Base-by-base conservation (phyloP, 2,888 invertebrate species). In the Rhyacophila evoluta region DNA sequence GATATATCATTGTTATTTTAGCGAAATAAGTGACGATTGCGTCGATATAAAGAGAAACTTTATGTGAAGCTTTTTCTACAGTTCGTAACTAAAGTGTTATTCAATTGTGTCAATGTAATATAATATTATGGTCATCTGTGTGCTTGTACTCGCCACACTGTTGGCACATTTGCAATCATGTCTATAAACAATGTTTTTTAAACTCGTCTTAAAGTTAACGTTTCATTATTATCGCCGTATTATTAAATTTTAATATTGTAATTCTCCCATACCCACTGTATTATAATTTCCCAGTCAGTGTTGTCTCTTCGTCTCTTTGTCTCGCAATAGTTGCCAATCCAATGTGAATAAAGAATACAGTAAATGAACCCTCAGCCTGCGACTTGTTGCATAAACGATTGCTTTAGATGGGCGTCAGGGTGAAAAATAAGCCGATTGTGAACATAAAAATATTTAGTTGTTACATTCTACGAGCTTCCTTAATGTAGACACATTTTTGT, bases 321-420 rank as follows among this genome's bases (percentile, higher is more conserved):
- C 41, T 41, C 41, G 41, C 41, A 6, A 15, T 5, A 15, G 6
- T 6, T 15, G 41, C 15, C 6, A 15, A 15, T 41, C 12, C 38
- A 12, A 4, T 39, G 12, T 2, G 39, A 39, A 39, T 39, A 39
- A 39, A 39, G 15, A n/a, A 10, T 6, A 15, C 39, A 55, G 19
- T 19, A 55, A 55, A 55, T 4, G 29, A 33, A 33, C 29, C 29
- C 29, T 33, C 29, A 33, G 15, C 55, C 55, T 55, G 19, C 55
- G 19, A 55, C 55, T 55, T 29, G 8, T 74, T 29, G 74, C 38
- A 74, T 72, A 68, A 72, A 74, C 71, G 79, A 76, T 82, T 78
- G 76, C 79, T 81, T 82, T 82, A 82, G 82, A 82, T 82, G 82
- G 82, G 81, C 79, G 77, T 78, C 82, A 82, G 82, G 82, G 82